Conservation (phyloP, 2,113 vertebrate genomes). For the Seriola dumerili region DNA sequence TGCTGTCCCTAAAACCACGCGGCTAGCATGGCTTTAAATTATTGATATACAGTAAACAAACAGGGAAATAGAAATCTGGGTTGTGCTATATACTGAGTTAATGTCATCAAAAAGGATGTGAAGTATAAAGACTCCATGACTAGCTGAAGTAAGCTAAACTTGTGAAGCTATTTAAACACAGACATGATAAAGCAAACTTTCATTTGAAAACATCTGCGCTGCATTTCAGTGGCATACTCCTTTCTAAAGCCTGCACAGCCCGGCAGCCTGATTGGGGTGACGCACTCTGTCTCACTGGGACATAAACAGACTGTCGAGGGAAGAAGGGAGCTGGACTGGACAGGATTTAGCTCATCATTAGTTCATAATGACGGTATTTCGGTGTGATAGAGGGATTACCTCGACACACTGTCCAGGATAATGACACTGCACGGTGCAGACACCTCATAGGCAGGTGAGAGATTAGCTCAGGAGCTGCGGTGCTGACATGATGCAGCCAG, state of each 20-base stretch:
- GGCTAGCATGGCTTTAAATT: not conserved
- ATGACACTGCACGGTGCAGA: constrained; percentile 37
- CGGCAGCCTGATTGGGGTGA: constrained; percentile 43
- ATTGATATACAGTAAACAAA: not conserved
- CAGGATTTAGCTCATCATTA: constrained; percentile 66
- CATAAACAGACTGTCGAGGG: constrained; percentile 45
- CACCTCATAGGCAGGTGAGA: constrained; percentile 34
- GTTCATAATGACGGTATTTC: constrained; percentile 68
- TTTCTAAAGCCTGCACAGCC: constrained; percentile 30
- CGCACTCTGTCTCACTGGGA: constrained; percentile 25
- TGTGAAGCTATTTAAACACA: constrained; percentile 1
- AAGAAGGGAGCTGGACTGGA: constrained; percentile 39
- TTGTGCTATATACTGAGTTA: not conserved
- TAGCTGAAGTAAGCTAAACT: not conserved
- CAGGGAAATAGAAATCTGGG: not conserved
- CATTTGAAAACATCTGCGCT: not conserved
- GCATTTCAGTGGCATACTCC: not conserved
- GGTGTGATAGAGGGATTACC: constrained; percentile 67
- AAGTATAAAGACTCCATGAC: not conserved
- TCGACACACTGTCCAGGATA: constrained; percentile 37
- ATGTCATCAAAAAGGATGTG: not conserved
- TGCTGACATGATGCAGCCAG: constrained; percentile 19
- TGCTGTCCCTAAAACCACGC: not conserved
- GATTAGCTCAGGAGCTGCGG: constrained; percentile 52
- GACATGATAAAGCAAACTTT: not conserved